These are phyloP conservation scores for Scartelaos histophorus DNA, from an alignment of 2,113 vertebrate species.

Conservation along the genomic window DNA sequence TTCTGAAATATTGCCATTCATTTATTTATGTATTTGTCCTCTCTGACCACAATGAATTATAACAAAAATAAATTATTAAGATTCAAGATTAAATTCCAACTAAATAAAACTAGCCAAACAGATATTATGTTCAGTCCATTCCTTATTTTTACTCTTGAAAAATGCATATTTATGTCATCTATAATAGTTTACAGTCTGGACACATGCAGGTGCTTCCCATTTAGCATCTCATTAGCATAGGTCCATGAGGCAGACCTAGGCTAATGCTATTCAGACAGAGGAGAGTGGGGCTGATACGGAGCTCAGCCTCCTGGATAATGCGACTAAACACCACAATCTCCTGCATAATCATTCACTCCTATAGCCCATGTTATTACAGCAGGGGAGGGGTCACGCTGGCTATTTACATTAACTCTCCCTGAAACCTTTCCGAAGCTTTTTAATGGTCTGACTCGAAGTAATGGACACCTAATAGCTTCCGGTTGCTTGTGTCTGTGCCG, in stretches of 20 bases:
- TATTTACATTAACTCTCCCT: slow-evolving; percentile 51
- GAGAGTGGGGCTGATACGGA: slow-evolving; percentile 29
- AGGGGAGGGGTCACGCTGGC: slow-evolving; percentile 21
- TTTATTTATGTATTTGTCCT: too few relatives aligned
- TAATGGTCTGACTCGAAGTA: slow-evolving; percentile 40
- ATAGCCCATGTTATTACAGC: slow-evolving; percentile 49
- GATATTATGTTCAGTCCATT: background rate
- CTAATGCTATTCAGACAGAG: slow-evolving; percentile 38
- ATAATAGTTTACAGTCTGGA: background rate
- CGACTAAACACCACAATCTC: slow-evolving; percentile 52
- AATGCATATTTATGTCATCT: background rate
- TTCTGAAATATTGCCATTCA: too few relatives aligned
- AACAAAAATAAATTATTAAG: background rate
- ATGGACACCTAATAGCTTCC: slow-evolving; percentile 65
- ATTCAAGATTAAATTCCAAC: background rate
- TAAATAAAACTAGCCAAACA: background rate
- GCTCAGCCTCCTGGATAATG: slow-evolving; percentile 53
- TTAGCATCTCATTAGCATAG: slow-evolving; percentile 8
- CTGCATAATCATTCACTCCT: slow-evolving; percentile 65
- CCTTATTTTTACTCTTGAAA: background rate
- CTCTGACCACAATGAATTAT: background rate
- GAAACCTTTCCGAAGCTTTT: slow-evolving; percentile 34
- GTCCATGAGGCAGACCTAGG: background rate
- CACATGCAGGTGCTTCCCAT: background rate
- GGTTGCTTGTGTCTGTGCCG: slow-evolving; percentile 36